These are phyloP conservation scores for Tromatobia lineatoria DNA, from an alignment of 2,888 invertebrate genomes.

Conservation along the genomic window DNA sequence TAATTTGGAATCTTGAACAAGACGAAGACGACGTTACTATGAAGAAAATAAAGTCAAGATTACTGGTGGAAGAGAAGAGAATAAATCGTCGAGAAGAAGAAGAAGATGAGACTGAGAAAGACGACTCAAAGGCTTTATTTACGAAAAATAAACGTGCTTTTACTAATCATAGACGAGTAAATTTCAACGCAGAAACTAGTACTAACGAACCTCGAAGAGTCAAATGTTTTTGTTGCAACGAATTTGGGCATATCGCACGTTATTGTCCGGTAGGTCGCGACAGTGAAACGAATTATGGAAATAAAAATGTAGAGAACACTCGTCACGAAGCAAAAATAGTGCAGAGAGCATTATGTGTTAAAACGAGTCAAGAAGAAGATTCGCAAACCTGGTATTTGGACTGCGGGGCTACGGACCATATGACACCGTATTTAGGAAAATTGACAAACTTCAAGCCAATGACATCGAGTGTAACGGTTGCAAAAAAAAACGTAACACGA, in stretches of 20 bases:
- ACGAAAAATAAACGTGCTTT: background rate
- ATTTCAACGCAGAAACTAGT: background rate
- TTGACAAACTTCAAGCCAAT: constrained; percentile 4
- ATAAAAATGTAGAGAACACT: background rate
- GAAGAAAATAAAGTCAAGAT: constrained; percentile 16
- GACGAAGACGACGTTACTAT: constrained; percentile 25
- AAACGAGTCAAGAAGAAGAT: background rate
- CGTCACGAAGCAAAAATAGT: constrained; percentile 22
- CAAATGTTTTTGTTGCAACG: constrained; percentile 8
- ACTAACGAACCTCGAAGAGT: background rate
- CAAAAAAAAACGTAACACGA: constrained; percentile 3
- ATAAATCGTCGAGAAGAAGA: constrained; percentile 20
- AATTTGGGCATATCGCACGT: background rate
- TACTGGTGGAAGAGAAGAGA: constrained; percentile 25
- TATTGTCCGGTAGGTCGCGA: background rate
- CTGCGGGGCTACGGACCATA: constrained; percentile 19
- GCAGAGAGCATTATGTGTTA: constrained; percentile 1
- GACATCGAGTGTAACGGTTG: constrained; percentile 10
- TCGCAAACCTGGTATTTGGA: constrained; percentile 13
- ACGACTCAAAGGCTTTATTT: constrained; percentile 1
- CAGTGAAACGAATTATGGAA: background rate
- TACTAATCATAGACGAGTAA: background rate
- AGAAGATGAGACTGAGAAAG: background rate
- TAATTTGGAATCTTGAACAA: constrained; percentile 19
- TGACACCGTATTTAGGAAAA: background rate